These are phyloP conservation scores for Nesospiza acunhae DNA, from an alignment of 2,113 vertebrate species.

Conservation along the genomic window DNA sequence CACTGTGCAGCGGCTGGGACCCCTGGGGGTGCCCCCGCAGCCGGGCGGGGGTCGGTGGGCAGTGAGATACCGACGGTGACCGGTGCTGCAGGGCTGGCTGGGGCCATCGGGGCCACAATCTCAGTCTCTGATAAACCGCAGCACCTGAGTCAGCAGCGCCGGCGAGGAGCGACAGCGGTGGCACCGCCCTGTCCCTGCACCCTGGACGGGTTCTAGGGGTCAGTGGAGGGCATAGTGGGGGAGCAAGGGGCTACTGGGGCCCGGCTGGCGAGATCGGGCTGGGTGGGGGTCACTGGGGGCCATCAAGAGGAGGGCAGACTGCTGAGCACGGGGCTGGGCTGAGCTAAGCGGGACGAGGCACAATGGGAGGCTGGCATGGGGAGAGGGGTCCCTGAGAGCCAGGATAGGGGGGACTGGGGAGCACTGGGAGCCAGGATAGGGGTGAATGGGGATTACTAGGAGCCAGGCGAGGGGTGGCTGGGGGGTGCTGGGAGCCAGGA, in stretches of 20 bases:
- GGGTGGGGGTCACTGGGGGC: background rate
- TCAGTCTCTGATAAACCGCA: background rate
- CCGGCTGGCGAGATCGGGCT: background rate
- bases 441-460: too few relatives aligned
- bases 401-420: too few relatives aligned
- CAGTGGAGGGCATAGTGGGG: fast-evolving
- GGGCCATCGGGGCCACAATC: background rate
- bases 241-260: too few relatives aligned
- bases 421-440: too few relatives aligned
- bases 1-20: background rate
- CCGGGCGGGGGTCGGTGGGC: background rate
- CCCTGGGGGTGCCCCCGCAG: background rate
- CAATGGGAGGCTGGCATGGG: background rate
- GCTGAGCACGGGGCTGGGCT: background rate
- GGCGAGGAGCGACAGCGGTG: too few relatives aligned
- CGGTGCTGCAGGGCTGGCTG: background rate
- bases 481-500: too few relatives aligned
- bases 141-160: background rate
- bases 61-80: background rate
- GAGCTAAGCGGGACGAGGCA: background rate
- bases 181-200: background rate
- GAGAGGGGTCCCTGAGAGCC: background rate
- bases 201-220: background rate
- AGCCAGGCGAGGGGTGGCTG: too few relatives aligned
- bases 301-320: background rate